Conservation (phyloP, 2,888 invertebrate species). For the Mythimna pallens region DNA sequence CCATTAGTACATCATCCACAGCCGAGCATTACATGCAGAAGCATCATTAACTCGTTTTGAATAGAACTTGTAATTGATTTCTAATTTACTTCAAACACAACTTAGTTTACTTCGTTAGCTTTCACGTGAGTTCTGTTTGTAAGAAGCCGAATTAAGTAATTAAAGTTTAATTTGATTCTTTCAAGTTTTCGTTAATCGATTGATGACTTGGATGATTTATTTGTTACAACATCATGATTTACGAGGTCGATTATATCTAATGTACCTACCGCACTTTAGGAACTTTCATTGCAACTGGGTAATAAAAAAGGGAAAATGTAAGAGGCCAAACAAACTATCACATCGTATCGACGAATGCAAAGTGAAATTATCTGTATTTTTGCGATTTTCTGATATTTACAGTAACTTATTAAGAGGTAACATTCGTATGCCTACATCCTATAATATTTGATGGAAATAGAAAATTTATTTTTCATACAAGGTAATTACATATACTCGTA, state of each 20-base stretch:
- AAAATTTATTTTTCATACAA: no score
- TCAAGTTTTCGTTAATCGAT: conserved; percentile 20
- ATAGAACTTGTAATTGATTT: conserved; percentile 61
- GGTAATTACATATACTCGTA: no score
- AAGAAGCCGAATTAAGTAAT: conserved; percentile 36
- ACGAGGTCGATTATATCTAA: not conserved
- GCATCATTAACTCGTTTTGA: conserved; percentile 50
- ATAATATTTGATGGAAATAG: no score
- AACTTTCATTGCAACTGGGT: not conserved
- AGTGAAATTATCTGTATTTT: no score
- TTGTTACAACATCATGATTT: conserved; percentile 9
- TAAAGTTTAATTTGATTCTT: conserved; percentile 24
- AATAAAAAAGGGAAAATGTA: not conserved
- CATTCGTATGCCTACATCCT: no score
- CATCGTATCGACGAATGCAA: no score
- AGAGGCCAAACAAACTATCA: no score
- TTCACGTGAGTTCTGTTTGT: conserved; percentile 38
- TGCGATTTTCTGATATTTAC: no score
- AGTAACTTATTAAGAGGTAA: no score
- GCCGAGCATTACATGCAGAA: conserved; percentile 39
- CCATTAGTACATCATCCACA: conserved; percentile 42
- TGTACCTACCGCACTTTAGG: not conserved
- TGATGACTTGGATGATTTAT: conserved; percentile 25
- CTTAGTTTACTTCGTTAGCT: conserved; percentile 39
- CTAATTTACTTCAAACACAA: conserved; percentile 56